These are phyloP conservation scores for Coryphaenoides rupestris DNA, from an alignment of 2,113 vertebrate genomes.

Conservation along the genomic window DNA sequence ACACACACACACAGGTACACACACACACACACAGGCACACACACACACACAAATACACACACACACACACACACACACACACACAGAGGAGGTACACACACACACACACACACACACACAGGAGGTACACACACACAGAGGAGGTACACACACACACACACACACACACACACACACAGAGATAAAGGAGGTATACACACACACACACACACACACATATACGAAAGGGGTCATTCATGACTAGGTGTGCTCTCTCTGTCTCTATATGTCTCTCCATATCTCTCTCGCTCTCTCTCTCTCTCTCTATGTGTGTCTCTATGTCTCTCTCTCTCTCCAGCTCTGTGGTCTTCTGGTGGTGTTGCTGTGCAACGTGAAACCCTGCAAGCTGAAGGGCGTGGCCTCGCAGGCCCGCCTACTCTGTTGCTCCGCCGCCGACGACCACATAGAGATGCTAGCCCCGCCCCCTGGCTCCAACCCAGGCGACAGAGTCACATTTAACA, in stretches of 20 bases:
- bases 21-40: constrained; percentile 19
- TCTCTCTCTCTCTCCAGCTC: constrained; percentile 30
- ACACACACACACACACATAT: constrained; percentile 3
- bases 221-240: neutral
- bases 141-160: constrained; percentile 4
- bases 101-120: constrained; percentile 14
- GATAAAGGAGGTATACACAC: constrained; percentile 12
- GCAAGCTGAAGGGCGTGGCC: constrained; percentile 84
- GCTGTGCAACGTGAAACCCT: constrained; percentile 88
- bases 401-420: constrained; percentile 91
- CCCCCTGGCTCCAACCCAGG: constrained; percentile 83
- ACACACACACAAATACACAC: constrained; percentile 3
- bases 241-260: neutral
- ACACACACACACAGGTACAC: constrained; percentile 12
- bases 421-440: constrained; percentile 77
- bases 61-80: constrained; percentile 15
- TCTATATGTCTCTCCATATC: no score
- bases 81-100: constrained; percentile 3
- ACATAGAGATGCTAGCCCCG: constrained; percentile 80
- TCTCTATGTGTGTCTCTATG: no score
- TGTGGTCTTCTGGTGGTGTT: constrained; percentile 50
- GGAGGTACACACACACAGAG: constrained; percentile 7
- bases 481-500: constrained; percentile 86
- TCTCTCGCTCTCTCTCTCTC: no score
- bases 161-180: constrained; percentile 14